Conservation (phyloP, 1,140 invertebrate species). For the Asbolus verrucosus region DNA sequence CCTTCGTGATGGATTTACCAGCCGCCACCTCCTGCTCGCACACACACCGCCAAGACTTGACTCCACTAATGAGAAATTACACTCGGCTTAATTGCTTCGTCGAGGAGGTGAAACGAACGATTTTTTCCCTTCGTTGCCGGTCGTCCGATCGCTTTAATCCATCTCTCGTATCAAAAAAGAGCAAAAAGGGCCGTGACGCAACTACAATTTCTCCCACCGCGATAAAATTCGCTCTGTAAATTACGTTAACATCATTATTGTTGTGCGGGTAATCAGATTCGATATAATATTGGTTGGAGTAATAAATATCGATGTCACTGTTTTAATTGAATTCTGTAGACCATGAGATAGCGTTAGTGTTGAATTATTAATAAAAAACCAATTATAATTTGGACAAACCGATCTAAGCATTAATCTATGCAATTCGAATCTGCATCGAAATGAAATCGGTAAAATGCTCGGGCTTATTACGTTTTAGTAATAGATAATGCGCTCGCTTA, state of each 20-base stretch:
- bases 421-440: slow-evolving; percentile 30
- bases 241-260: too few relatives aligned
- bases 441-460: too few relatives aligned
- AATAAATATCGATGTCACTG: slow-evolving; percentile 34
- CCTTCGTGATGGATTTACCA: slow-evolving; percentile 54
- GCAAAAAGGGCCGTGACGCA: too few relatives aligned
- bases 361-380: slow-evolving; percentile 37
- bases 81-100: too few relatives aligned
- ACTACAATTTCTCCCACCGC: too few relatives aligned
- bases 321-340: slow-evolving; percentile 31
- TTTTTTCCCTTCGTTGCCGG: too few relatives aligned
- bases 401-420: slow-evolving; percentile 32
- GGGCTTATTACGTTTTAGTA: slow-evolving; percentile 23
- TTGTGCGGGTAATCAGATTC: slow-evolving; percentile 17
- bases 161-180: too few relatives aligned
- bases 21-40: slow-evolving; percentile 9
- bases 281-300: not conserved
- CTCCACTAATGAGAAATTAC: slow-evolving; percentile 44
- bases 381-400: slow-evolving; percentile 32
- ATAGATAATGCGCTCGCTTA: slow-evolving; percentile 32
- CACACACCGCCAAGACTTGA: slow-evolving; percentile 20
- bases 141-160: too few relatives aligned
- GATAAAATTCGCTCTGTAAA: too few relatives aligned
- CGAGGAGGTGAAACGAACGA: too few relatives aligned
- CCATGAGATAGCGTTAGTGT: slow-evolving; percentile 15